phyloP scores from a whole-genome alignment of 2,888 invertebrate genomes.

The Zonitis immaculata region DNA sequence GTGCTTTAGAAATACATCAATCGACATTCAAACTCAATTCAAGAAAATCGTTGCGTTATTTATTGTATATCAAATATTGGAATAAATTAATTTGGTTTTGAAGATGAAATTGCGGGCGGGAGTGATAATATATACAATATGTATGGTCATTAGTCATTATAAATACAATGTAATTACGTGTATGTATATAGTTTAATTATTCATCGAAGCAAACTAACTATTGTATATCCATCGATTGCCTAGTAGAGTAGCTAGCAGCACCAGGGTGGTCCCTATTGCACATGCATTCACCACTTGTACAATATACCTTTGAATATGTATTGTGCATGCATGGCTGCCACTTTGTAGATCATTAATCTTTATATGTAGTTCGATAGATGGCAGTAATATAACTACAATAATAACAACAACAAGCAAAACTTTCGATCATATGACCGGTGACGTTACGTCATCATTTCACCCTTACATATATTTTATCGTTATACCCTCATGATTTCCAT shows the following conservation, averaged over 20 bases:
- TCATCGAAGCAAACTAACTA: slow-evolving; percentile 42
- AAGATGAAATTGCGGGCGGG: too few species aligned
- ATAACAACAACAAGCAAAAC: background rate
- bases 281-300: too few species aligned
- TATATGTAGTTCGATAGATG: slow-evolving; percentile 36
- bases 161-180: slow-evolving; percentile 38
- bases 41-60: too few species aligned
- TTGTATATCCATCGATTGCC: slow-evolving; percentile 43
- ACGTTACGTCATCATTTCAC: background rate
- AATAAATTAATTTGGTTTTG: too few species aligned
- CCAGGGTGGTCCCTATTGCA: slow-evolving; percentile 40
- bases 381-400: slow-evolving; percentile 15
- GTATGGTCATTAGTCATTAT: slow-evolving; percentile 24
- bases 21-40: background rate
- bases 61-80: too few species aligned
- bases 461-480: background rate
- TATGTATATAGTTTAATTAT: slow-evolving; percentile 37
- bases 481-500: background rate
- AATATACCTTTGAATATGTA: slow-evolving; percentile 41
- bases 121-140: slow-evolving; percentile 2
- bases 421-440: background rate
- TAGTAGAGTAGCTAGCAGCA: too few species aligned
- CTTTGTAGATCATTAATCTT: slow-evolving; percentile 41
- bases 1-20: slow-evolving; percentile 3
- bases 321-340: slow-evolving; percentile 40